Conservation (phyloP, 2,113 vertebrate genomes). For the Tretioscincus oriximinensis region DNA sequence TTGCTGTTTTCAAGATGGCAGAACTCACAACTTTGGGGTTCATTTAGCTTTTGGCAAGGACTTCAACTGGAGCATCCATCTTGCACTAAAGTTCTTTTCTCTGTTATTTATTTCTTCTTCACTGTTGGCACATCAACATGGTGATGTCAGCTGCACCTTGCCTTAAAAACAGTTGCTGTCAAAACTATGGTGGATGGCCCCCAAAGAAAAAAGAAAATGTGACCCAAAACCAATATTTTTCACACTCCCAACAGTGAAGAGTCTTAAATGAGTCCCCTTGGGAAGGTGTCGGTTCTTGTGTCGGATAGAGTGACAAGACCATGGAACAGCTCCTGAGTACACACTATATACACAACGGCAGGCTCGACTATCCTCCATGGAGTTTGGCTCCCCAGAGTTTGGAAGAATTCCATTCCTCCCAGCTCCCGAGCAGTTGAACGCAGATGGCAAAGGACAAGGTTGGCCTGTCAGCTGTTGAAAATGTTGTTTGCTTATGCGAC, state of each 20-base stretch:
- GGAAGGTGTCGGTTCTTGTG: neutral
- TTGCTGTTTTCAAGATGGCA: no score
- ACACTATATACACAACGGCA: neutral
- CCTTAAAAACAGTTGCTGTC: neutral
- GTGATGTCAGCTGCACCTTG: neutral
- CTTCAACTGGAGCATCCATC: neutral
- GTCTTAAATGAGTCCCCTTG: constrained; percentile 5
- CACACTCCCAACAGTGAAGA: neutral
- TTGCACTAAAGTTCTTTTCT: neutral
- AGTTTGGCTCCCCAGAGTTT: no score
- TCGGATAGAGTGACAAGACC: neutral
- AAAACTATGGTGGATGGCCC: neutral
- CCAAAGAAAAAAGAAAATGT: neutral
- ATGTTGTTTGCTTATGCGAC: no score
- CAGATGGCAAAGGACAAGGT: no score
- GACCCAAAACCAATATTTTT: constrained; percentile 24
- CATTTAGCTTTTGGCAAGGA: neutral
- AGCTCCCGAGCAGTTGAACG: no score
- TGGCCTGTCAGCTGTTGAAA: no score
- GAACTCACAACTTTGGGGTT: neutral
- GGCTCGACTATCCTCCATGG: no score
- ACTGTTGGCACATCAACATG: neutral
- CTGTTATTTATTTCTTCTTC: neutral
- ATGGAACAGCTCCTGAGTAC: neutral
- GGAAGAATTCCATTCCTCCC: no score